Evolutionary conservation across 2,797 vertebrate species (phyloP), one percentile per base, ranked within the genome.

Genomic region (Pitangus sulphuratus): DNA sequence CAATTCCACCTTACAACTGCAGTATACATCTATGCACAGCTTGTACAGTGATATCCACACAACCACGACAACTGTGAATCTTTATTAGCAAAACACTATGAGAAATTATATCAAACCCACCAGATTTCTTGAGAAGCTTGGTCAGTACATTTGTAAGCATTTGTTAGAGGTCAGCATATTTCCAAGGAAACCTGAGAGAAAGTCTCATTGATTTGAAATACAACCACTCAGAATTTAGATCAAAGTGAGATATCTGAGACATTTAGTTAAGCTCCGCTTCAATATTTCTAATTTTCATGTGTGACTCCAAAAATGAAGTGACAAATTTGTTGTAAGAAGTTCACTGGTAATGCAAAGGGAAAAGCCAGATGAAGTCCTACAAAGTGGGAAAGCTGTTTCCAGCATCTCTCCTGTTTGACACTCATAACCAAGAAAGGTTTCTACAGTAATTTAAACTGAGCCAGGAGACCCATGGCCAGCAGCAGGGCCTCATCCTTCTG

Each of bases 151-250:
- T 90, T 80, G 2, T 30, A 77, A 48, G 33, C 1, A 4, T 68
- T 93, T 87, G 53, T 65, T 85, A 57, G 61, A 89, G 81, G 61
- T n/a, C 3, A 26, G 68, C 68, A 83, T 31, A 50, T 80, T 91
- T 80, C 61, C 90, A 94, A 89, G 75, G 75, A 96, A 94, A 89
- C 39, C 31, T 18, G n/a, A 80, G 74, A 89, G 62, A 77, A 92
- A 84, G 62, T 39, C 56, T 70, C 26, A 3, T 20, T 79, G 40
- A 62, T 70, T 82, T 87, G 81, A 95, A 95, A 93, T 53, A 37
- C 47, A 45, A 31, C 30, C 37, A 54, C 78, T 44, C 56, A 35
- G 45, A 90, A 83, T 74, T 77, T 68, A 78, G 48, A 77, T 57
- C 45, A 39, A 96, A 90, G 78, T 82, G 90, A 93, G 81, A 96